Evolutionary conservation across 2,113 vertebrate genomes (phyloP).

Genomic region (Panurus biarmicus): DNA sequence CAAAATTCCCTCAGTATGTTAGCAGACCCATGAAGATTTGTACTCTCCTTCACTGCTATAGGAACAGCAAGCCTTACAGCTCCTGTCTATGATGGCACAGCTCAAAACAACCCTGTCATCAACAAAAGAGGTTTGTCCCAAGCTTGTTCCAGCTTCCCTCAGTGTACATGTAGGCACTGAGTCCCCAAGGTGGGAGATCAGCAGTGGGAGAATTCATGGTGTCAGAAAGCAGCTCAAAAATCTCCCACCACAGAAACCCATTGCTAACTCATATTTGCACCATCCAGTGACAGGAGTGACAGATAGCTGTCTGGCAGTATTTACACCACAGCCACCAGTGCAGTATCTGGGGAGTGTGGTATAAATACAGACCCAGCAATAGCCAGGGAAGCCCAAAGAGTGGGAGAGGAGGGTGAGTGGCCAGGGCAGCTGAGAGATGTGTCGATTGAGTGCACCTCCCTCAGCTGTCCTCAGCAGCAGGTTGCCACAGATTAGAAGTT

Average conservation of each 20-base stretch:
- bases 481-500: background rate
- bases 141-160: background rate
- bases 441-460: slow-evolving; percentile 20
- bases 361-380: background rate
- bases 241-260: background rate
- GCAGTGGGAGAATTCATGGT: background rate
- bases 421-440: slow-evolving; percentile 8
- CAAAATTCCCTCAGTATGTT: background rate
- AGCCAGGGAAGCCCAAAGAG: slow-evolving; percentile 25
- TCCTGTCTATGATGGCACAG: fast-evolving
- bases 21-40: background rate
- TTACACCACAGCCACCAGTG: background rate
- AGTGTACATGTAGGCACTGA: background rate
- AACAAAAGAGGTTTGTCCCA: background rate
- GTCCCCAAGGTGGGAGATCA: background rate
- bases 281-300: background rate
- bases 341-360: background rate
- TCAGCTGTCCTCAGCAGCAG: background rate
- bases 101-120: background rate
- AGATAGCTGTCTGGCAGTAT: background rate
- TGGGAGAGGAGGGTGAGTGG: background rate
- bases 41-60: background rate
- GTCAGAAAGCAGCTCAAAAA: background rate
- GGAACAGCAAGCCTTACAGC: background rate
- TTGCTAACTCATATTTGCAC: background rate